Base-by-base conservation (phyloP, 2,888 invertebrate genomes). In the Eremobia ochroleuca region DNA sequence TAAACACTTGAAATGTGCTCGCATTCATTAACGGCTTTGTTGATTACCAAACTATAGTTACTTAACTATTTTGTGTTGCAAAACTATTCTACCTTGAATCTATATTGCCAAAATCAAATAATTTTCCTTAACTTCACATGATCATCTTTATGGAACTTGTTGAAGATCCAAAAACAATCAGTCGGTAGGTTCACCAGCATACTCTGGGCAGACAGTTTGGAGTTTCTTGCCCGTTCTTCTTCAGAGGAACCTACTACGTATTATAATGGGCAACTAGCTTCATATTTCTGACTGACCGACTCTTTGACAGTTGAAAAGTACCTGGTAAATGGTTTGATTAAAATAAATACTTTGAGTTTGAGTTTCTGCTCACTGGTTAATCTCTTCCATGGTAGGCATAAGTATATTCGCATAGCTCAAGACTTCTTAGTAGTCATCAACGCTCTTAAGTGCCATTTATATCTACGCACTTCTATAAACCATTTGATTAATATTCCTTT, bases 401-500 rank as follows among this genome's bases (percentile, higher is more conserved):
- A 37, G 15, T 15, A 64, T n/a, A n/a, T 4, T 40, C 15, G 25
- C 3, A 34, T 34, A 61, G 37, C 9, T 28, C 34, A 31, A 8
- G 0, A 28, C 62, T 62, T 31, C 18, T 70, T 31, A 70, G 31
- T 65, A 43, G 25, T 40, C 70, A 15, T 31, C 34, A 21, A 46
- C 46, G 46, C 46, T 68, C 46, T 5, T 28, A 37, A 15, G 9
- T 72, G 11, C 6, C 49, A 72, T 72, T 28, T 72, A 34, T 71
- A 49, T 69, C 34, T 69, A 69, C 46, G 72, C 46, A 72, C 34
- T 70, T 72, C 15, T 69, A 4, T 37, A 46, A 18, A 2, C 1
- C n/a, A 21, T 46, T 70, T 70, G 9, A 69, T 72, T 46, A 28
- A 69, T 49, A 28, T 37, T 46, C 28, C 46, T 37, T 72, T 37